A percentile compares a stretch with the other conserved stretches of the same genome.
Conservation (phyloP, 2,113 vertebrate species). For the Hemichromis elongatus region DNA sequence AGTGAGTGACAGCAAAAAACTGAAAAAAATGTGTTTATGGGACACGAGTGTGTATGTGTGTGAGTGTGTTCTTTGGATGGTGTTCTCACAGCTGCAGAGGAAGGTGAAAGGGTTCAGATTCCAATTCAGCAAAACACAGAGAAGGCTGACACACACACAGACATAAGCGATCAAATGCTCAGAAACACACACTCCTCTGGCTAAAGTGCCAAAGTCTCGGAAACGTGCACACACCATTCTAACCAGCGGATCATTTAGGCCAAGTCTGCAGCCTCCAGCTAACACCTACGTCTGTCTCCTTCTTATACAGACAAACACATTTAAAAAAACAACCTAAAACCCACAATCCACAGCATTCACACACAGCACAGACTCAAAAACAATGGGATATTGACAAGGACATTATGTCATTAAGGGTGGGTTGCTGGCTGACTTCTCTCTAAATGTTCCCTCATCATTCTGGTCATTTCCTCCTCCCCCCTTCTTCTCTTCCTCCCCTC, state of each 20-base stretch:
- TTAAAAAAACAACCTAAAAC: not conserved
- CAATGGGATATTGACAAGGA: slow-evolving; percentile 46
- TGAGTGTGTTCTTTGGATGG: slow-evolving; percentile 30
- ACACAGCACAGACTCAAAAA: slow-evolving; percentile 20
- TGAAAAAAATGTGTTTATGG: not conserved
- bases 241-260: not conserved
- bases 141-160: not conserved
- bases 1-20: not conserved
- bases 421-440: slow-evolving; percentile 38
- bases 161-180: slow-evolving; percentile 11
- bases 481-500: slow-evolving; percentile 36
- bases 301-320: not conserved
- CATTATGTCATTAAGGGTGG: slow-evolving; percentile 60
- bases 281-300: not conserved
- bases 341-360: not conserved
- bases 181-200: not conserved
- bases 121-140: slow-evolving; percentile 38
- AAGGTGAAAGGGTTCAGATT: slow-evolving; percentile 55
- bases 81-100: slow-evolving; percentile 45
- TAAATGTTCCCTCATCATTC: slow-evolving; percentile 50
- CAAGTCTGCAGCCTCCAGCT: not conserved
- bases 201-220: not conserved
- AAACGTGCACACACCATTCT: not conserved
- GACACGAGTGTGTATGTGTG: not conserved
- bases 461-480: slow-evolving; percentile 51